phyloP scores from a whole-genome alignment of 1,140 invertebrate genomes.

The Coelopa frigida region DNA sequence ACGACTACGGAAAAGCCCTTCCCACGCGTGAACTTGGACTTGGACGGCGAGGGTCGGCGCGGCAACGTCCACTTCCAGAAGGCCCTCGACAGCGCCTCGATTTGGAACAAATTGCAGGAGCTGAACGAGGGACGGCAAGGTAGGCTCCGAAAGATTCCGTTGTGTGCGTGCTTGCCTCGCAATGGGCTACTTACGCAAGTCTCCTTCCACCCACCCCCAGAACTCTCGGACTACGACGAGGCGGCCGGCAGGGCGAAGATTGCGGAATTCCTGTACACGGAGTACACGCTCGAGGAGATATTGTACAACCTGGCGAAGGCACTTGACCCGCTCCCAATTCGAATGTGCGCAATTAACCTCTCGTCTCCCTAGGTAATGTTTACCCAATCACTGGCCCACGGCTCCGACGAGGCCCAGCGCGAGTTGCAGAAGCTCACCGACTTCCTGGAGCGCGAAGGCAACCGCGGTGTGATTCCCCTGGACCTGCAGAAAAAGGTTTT shows the following conservation, averaged over 20 bases:
- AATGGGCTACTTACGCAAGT: too few relatives aligned
- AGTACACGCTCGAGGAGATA: conserved; percentile 66
- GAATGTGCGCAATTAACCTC: background rate
- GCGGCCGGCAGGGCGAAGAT: conserved; percentile 49
- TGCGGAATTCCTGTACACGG: conserved; percentile 60
- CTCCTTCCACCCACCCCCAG: too few relatives aligned
- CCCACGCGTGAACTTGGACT: conserved; percentile 21
- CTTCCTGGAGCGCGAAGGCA: conserved; percentile 63
- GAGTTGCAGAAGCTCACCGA: conserved; percentile 61
- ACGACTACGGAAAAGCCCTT: conserved; percentile 29
- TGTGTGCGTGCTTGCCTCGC: background rate
- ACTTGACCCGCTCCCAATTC: background rate
- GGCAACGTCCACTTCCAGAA: conserved; percentile 14
- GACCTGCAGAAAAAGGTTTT: conserved; percentile 66
- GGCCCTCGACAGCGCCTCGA: conserved; percentile 26
- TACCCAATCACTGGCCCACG: conserved; percentile 57
- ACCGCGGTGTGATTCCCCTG: conserved; percentile 59
- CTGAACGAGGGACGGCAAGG: conserved; percentile 22
- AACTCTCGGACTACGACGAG: conserved; percentile 45
- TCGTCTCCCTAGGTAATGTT: conserved; percentile 54
- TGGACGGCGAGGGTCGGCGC: conserved; percentile 9
- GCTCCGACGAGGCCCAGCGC: conserved; percentile 57
- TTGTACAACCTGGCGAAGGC: conserved; percentile 67
- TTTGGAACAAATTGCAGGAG: conserved; percentile 36
- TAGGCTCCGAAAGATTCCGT: conserved; percentile 7